Conservation (phyloP, 2,797 vertebrate genomes). For the Rhabdomys pumilio region DNA sequence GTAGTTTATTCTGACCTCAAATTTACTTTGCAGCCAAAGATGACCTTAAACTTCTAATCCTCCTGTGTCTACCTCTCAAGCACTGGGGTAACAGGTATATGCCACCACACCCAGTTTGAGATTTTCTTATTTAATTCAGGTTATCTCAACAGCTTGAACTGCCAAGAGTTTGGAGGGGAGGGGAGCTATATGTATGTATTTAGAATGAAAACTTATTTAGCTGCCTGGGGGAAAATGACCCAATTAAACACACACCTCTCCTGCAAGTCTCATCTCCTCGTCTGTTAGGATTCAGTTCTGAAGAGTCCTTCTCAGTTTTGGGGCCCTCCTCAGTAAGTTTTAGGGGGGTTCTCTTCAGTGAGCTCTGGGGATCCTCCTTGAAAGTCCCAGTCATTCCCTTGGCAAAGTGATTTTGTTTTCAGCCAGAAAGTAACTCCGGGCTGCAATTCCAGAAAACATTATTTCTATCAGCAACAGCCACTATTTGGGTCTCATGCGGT, state of each 20-base stretch:
- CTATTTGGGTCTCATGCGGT: conserved; percentile 70
- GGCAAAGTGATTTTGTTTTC: conserved; percentile 36
- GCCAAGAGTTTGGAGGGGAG: conserved; percentile 45
- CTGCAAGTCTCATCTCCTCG: conserved; percentile 38
- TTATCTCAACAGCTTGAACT: conserved; percentile 78
- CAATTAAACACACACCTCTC: neutral
- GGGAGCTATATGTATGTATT: conserved; percentile 69
- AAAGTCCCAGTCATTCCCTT: neutral
- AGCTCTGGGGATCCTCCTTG: neutral
- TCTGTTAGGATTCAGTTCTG: neutral
- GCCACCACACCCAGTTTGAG: neutral
- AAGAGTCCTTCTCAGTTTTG: neutral
- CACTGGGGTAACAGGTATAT: neutral
- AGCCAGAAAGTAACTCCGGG: neutral
- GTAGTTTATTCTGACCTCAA: neutral
- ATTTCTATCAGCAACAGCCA: conserved; percentile 73
- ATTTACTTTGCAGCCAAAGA: neutral
- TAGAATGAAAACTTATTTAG: conserved; percentile 23
- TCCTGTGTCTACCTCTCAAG: neutral
- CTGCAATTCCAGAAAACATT: conserved; percentile 62
- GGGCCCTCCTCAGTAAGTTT: neutral
- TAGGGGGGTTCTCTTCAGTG: neutral
- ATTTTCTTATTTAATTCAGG: conserved; percentile 46
- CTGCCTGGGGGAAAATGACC: conserved; percentile 8
- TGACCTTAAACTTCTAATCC: neutral